Conservation (phyloP, 2,888 invertebrate species). For the Eristalinus aeneus region DNA sequence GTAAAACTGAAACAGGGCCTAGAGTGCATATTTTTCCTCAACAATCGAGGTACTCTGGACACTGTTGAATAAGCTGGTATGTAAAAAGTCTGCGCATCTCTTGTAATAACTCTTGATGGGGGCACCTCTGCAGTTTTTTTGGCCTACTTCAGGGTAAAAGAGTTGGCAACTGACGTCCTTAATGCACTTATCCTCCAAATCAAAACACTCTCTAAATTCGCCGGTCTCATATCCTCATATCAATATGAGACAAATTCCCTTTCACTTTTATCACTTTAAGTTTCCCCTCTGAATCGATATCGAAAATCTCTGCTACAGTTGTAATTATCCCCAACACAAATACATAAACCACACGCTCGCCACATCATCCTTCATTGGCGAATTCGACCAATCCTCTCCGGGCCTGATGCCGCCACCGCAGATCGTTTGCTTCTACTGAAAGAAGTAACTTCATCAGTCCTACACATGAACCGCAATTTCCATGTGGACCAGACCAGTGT, state of each 20-base stretch:
- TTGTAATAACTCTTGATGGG: no score
- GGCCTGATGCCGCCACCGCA: background rate
- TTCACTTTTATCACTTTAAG: background rate
- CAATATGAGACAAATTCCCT: background rate
- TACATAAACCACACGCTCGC: constrained; percentile 49
- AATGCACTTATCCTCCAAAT: no score
- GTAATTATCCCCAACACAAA: constrained; percentile 36
- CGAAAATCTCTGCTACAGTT: constrained; percentile 15
- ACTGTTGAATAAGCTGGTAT: no score
- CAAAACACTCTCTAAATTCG: no score
- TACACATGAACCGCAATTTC: constrained; percentile 37
- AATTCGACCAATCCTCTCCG: constrained; percentile 6
- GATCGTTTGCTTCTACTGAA: background rate
- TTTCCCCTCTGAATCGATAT: background rate
- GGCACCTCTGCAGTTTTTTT: no score
- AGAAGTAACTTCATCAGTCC: constrained; percentile 48
- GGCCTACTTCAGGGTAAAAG: no score
- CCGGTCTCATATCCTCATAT: no score
- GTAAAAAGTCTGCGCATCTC: no score
- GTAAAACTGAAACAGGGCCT: no score
- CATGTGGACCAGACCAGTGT: constrained; percentile 1
- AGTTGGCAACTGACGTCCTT: no score
- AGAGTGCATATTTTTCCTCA: no score
- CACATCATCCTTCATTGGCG: constrained; percentile 17
- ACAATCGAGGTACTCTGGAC: no score